Percentiles rank a stretch among this genome's conserved stretches.
Evolutionary conservation across 1,140 invertebrate species (phyloP).

Genomic region (Coptotermes formosanus): DNA sequence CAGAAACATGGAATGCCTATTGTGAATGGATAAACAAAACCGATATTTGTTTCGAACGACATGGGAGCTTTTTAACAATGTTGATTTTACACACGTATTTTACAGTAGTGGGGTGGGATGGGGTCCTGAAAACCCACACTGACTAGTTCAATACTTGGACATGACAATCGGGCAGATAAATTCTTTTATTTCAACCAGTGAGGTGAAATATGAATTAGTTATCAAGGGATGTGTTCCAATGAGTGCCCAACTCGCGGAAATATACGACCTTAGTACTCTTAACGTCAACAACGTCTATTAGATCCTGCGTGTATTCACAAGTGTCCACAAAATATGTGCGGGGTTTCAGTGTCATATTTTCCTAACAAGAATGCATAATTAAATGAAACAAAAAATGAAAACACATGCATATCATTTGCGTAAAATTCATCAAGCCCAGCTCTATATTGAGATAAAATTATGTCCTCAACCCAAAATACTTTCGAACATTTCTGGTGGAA

Average conservation of each 20-base stretch:
- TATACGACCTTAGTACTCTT: background rate
- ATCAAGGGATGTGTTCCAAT: background rate
- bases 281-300: background rate
- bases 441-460: no score
- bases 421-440: no score
- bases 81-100: background rate
- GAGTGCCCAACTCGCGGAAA: background rate
- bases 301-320: background rate
- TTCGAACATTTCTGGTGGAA: no score
- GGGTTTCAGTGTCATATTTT: no score
- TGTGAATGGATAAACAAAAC: background rate
- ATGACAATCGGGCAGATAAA: constrained; percentile 8
- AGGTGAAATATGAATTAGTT: background rate
- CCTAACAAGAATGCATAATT: no score
- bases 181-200: background rate
- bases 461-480: no score
- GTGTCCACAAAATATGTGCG: no score
- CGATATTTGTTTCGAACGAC: background rate
- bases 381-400: no score
- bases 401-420: background rate
- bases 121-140: background rate
- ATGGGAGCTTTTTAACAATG: background rate
- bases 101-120: background rate
- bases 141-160: constrained; percentile 1
- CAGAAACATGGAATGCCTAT: background rate